Evolutionary conservation across 2,113 vertebrate genomes (phyloP).

Genomic region (Dinomys branickii): DNA sequence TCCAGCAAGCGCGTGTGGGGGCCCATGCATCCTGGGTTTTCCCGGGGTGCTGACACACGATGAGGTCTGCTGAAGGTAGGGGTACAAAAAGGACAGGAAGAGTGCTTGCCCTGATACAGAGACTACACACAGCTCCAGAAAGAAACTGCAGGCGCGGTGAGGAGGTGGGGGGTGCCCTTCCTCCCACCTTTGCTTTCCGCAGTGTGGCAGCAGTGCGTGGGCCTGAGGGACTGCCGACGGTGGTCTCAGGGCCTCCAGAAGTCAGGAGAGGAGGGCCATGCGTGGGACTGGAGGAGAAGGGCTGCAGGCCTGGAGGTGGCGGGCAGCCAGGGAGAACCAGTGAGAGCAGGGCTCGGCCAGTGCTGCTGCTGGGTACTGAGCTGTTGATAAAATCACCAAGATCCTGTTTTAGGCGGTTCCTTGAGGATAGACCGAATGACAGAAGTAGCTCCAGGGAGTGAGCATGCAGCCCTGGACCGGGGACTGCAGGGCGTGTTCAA

Average conservation of each 20-base stretch:
- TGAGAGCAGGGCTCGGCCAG: accelerated
- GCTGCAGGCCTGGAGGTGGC: background rate
- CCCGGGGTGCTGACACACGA: background rate
- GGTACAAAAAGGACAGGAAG: accelerated
- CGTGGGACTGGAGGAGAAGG: background rate
- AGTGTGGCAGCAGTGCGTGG: background rate
- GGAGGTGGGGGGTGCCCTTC: background rate
- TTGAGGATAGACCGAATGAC: background rate
- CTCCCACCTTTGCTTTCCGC: background rate
- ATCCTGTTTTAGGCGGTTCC: background rate
- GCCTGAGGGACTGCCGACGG: background rate
- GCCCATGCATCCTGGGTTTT: background rate
- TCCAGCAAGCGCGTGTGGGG: accelerated
- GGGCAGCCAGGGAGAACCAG: background rate
- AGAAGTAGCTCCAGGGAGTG: accelerated
- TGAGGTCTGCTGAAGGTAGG: background rate
- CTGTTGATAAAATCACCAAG: accelerated
- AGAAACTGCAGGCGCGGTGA: background rate
- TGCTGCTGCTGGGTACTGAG: accelerated
- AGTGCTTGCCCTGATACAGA: background rate
- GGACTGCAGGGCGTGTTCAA: background rate
- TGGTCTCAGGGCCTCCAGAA: background rate
- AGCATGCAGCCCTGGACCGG: background rate
- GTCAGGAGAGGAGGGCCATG: too few species aligned
- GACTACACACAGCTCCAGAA: background rate